Conservation (phyloP, 2,113 vertebrate species). For the Ophthalmotilapia sp. region DNA sequence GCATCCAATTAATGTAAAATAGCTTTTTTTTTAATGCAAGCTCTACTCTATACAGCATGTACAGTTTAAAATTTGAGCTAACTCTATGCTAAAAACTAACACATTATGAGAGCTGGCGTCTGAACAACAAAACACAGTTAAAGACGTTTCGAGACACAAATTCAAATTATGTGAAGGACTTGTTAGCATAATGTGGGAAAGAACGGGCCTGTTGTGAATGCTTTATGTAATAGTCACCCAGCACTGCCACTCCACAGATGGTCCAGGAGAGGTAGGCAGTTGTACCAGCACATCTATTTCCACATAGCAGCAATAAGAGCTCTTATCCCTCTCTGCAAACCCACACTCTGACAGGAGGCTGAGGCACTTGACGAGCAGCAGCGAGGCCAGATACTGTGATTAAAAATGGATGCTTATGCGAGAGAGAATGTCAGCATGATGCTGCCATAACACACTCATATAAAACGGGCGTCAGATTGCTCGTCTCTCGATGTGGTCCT, state of each 20-base stretch:
- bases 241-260: constrained; percentile 58
- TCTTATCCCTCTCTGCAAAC: constrained; percentile 54
- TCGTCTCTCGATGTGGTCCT: background rate
- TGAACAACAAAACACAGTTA: background rate
- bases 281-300: constrained; percentile 61
- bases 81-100: background rate
- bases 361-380: constrained; percentile 58
- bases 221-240: constrained; percentile 54
- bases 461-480: constrained; percentile 11
- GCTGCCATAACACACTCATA: constrained; percentile 28
- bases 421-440: constrained; percentile 44
- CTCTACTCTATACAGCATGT: background rate
- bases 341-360: constrained; percentile 63
- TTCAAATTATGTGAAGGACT: constrained; percentile 19
- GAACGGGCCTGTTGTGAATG: constrained; percentile 34
- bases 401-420: constrained; percentile 64
- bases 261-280: constrained; percentile 63
- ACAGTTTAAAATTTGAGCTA: background rate
- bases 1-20: background rate
- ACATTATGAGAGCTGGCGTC: background rate
- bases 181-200: constrained; percentile 33
- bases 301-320: constrained; percentile 57
- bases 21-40: background rate
- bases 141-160: constrained; percentile 10
- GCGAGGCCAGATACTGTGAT: constrained; percentile 53